These are phyloP conservation scores for Zoanthus sansibaricus DNA, from an alignment of 92 coral and sea anemone genomes.

Conservation along the genomic window DNA sequence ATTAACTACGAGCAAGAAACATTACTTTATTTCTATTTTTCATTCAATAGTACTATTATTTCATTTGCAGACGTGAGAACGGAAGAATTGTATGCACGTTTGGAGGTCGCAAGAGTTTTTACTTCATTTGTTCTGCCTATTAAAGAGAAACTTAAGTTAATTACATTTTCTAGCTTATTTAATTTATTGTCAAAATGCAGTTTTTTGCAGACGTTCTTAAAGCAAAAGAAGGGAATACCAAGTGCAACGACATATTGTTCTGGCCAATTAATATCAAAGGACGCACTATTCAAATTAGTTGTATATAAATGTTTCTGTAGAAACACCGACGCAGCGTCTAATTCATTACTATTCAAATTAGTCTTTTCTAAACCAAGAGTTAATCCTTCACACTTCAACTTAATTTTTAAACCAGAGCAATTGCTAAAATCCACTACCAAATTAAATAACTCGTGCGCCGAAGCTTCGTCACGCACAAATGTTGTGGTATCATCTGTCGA, in stretches of 20 bases:
- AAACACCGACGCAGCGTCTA: too few species aligned
- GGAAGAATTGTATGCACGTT: conserved; percentile 11
- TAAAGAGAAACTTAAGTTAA: conserved; percentile 34
- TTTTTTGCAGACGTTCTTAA: not conserved
- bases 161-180: not conserved
- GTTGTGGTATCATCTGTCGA: conserved; percentile 42
- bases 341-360: too few species aligned
- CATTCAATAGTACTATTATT: too few species aligned
- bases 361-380: conserved; percentile 15
- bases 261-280: conserved; percentile 33
- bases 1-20: too few species aligned
- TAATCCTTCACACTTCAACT: conserved; percentile 36
- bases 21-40: too few species aligned
- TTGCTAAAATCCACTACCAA: conserved; percentile 19
- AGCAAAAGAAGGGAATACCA: not conserved
- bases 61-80: conserved; percentile 2
- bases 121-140: too few species aligned
- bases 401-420: conserved; percentile 26
- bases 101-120: too few species aligned
- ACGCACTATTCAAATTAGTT: too few species aligned
- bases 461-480: too few species aligned
- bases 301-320: too few species aligned
- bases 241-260: conserved; percentile 38
- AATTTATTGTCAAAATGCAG: not conserved
- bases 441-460: not conserved